Conservation (phyloP, 2,797 vertebrate genomes). For the Geotrypetes seraphini region DNA sequence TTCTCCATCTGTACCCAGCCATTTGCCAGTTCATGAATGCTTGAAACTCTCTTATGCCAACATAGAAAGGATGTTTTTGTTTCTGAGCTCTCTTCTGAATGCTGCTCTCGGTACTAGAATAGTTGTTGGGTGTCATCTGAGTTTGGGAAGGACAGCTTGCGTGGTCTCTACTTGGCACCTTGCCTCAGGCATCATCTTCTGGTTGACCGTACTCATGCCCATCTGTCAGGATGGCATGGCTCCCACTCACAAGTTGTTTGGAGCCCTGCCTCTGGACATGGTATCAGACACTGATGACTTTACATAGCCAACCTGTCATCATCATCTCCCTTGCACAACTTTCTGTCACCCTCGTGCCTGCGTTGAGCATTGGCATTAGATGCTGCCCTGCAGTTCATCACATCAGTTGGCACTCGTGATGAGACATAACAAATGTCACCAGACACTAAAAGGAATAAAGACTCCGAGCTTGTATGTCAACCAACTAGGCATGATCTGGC, state of each 20-base stretch:
- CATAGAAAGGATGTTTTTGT: too few relatives aligned
- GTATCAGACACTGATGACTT: background rate
- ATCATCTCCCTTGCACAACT: background rate
- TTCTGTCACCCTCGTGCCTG: background rate
- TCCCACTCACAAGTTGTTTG: background rate
- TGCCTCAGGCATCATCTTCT: background rate
- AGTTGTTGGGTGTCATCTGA: too few relatives aligned
- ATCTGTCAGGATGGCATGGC: background rate
- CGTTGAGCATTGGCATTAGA: background rate
- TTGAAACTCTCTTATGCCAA: too few relatives aligned
- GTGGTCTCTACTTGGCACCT: too few relatives aligned
- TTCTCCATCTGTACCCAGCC: too few relatives aligned
- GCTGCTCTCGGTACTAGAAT: too few relatives aligned
- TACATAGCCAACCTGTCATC: background rate
- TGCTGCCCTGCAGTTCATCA: background rate
- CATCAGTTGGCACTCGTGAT: background rate
- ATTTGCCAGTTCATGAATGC: too few relatives aligned
- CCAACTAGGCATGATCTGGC: too few relatives aligned
- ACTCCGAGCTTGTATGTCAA: background rate
- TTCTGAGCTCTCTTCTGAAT: too few relatives aligned
- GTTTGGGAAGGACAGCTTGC: too few relatives aligned
- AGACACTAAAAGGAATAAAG: background rate
- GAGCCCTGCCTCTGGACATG: background rate
- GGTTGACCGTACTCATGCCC: background rate
- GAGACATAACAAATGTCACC: background rate